phyloP scores from a whole-genome alignment of 2,113 vertebrate genomes.

The Myocastor coypus region DNA sequence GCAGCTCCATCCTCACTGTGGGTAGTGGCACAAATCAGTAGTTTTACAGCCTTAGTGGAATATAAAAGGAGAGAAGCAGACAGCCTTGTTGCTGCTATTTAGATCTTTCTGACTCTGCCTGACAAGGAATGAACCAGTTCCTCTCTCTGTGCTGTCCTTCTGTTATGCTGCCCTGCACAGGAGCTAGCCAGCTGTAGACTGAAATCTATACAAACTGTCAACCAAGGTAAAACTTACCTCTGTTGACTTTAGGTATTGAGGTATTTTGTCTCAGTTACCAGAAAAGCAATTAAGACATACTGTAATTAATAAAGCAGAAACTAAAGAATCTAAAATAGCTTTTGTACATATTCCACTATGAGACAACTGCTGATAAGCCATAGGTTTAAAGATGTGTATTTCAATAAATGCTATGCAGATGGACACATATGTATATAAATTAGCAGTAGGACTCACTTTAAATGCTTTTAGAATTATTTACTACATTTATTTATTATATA shows the following conservation, averaged over 20 bases:
- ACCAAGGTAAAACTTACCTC: not conserved
- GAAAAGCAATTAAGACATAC: not conserved
- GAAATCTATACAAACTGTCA: not conserved
- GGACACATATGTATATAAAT: not conserved
- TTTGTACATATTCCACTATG: not conserved
- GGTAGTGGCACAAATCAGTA: not conserved
- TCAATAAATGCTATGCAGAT: slow-evolving; percentile 14
- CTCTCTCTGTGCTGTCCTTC: not conserved
- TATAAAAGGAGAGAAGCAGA: not conserved
- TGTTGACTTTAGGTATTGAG: not conserved
- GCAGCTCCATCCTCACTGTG: not conserved
- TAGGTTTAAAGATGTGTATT: not conserved
- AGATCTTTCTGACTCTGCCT: not conserved
- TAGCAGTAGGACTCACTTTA: not conserved
- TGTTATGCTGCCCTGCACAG: not conserved
- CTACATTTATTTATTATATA: not conserved
- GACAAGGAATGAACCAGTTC: not conserved
- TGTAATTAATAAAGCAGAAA: not conserved
- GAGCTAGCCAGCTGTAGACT: not conserved
- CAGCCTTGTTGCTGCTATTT: not conserved
- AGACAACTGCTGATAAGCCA: not conserved
- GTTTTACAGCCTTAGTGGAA: not conserved
- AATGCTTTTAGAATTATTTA: not conserved
- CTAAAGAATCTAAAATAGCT: not conserved
- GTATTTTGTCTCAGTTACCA: not conserved